A percentile compares a stretch with the other conserved stretches of the same genome.
phyloP scores from a whole-genome alignment of 2,797 vertebrate genomes.

The Silurus aristotelis region DNA sequence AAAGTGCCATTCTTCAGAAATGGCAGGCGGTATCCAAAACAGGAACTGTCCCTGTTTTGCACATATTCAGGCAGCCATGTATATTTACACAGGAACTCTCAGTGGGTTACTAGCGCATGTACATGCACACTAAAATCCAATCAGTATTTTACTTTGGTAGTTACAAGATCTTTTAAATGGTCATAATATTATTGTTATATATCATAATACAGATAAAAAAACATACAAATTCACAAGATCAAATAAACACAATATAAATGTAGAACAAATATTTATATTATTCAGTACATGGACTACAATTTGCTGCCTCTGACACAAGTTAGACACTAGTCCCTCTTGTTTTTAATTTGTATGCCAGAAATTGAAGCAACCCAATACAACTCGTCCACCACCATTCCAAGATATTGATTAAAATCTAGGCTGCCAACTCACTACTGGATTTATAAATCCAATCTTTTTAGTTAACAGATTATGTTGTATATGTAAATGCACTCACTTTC shows the following conservation, averaged over 20 bases:
- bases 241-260: neutral
- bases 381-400: too few species aligned
- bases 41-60: neutral
- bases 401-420: too few species aligned
- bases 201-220: neutral
- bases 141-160: neutral
- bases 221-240: neutral
- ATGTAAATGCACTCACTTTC: constrained; percentile 5
- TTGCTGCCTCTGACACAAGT: neutral
- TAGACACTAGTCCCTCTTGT: neutral
- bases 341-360: neutral
- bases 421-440: neutral
- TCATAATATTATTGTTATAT: neutral
- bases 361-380: too few species aligned
- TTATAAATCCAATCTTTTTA: neutral
- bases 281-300: neutral
- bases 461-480: neutral
- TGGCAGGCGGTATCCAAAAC: neutral
- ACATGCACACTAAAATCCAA: neutral
- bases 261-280: neutral
- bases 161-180: neutral
- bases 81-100: neutral
- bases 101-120: neutral
- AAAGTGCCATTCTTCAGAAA: neutral
- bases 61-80: neutral